Evolutionary conservation across 2,888 invertebrate genomes (phyloP).

Genomic region (Volucella zonaria): DNA sequence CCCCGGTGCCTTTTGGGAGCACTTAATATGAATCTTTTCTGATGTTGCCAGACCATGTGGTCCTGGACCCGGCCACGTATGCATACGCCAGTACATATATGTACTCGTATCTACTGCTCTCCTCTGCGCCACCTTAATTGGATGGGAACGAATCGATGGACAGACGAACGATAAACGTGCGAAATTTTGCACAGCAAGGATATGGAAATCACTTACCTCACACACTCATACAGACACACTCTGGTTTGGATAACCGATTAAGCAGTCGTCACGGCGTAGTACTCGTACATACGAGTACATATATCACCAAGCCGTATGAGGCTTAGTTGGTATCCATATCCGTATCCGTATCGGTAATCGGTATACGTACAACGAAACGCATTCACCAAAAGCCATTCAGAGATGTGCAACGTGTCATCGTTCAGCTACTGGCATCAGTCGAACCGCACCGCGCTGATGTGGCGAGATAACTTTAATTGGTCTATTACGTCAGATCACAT

Average conservation of each 20-base stretch:
- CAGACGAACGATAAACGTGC: conserved; percentile 68
- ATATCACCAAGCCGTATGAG: conserved; percentile 44
- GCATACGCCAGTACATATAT: not conserved
- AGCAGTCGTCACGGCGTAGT: conserved; percentile 56
- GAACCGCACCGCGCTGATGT: conserved; percentile 61
- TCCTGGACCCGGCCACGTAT: conserved; percentile 1
- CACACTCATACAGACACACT: conserved; percentile 22
- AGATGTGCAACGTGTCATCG: conserved; percentile 59
- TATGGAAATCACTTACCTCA: conserved; percentile 53
- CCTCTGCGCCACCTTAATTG: conserved; percentile 55
- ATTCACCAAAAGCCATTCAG: conserved; percentile 32
- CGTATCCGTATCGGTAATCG: not conserved
- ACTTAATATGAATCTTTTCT: conserved; percentile 48
- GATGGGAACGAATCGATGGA: conserved; percentile 66
- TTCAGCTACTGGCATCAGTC: conserved; percentile 60
- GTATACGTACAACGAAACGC: conserved; percentile 29
- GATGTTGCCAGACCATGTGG: conserved; percentile 21
- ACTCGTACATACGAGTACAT: no score
- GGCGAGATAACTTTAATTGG: conserved; percentile 77
- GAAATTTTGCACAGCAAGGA: conserved; percentile 68
- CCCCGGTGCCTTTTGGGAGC: conserved; percentile 17
- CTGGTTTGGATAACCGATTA: conserved; percentile 51
- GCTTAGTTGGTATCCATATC: not conserved
- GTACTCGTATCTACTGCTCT: not conserved
- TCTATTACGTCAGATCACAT: conserved; percentile 80